Conservation (phyloP, 1,140 invertebrate genomes). For the Eulimnadia texana region DNA sequence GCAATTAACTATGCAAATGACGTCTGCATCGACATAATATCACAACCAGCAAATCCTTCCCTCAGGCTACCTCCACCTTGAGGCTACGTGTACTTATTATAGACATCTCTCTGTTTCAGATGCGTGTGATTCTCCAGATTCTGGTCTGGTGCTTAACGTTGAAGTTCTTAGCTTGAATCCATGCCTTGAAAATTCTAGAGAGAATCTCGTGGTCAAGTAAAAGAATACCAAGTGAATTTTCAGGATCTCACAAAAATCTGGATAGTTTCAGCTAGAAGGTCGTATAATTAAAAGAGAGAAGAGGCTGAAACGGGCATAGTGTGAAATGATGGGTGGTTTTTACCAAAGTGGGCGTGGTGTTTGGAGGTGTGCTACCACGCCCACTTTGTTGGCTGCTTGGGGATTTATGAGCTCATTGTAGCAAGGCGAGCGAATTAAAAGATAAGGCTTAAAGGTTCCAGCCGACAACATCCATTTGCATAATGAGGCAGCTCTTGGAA, state of each 20-base stretch:
- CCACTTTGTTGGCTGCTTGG: neutral
- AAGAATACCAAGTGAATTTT: no score
- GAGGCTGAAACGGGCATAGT: neutral
- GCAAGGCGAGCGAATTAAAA: neutral
- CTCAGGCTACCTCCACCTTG: neutral
- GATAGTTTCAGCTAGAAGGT: no score
- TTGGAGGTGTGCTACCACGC: neutral
- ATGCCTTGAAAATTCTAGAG: no score
- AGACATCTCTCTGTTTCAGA: no score
- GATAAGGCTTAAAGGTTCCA: neutral
- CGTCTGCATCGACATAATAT: neutral
- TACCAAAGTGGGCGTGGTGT: no score
- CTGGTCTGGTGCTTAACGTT: no score
- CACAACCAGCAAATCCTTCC: neutral
- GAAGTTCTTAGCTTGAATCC: no score
- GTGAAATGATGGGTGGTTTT: neutral
- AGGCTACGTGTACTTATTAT: no score
- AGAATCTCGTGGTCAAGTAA: no score
- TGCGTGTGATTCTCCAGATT: no score
- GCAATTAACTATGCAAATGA: neutral
- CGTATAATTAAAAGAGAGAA: neutral
- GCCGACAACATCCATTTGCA: neutral
- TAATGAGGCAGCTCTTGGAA: neutral
- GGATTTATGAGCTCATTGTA: neutral
- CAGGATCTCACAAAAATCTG: no score